Conservation (phyloP, 2,888 invertebrate species). For the Melolontha melolontha region DNA sequence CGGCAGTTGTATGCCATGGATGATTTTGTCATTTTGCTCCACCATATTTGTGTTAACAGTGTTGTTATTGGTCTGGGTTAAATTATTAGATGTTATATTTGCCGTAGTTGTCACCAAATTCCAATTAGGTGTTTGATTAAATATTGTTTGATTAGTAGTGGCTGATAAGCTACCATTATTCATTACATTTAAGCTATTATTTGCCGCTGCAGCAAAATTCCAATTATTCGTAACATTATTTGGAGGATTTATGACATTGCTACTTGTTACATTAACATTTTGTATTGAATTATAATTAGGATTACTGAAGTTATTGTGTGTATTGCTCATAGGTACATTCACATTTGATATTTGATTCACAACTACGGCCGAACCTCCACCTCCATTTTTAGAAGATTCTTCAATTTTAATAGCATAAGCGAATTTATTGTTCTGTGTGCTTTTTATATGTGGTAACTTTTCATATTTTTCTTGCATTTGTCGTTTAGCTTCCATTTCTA, state of each 20-base stretch:
- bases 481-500: conserved; percentile 37
- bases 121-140: conserved; percentile 38
- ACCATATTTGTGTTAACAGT: conserved; percentile 11
- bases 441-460: conserved; percentile 53
- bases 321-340: conserved; percentile 22
- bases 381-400: conserved; percentile 41
- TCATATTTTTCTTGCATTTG: conserved; percentile 48
- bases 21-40: conserved; percentile 29
- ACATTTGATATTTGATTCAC: conserved; percentile 37
- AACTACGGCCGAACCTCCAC: conserved; percentile 28
- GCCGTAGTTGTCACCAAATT: conserved; percentile 18
- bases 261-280: conserved; percentile 15
- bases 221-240: conserved; percentile 21
- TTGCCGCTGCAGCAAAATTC: conserved; percentile 17
- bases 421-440: conserved; percentile 52
- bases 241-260: conserved; percentile 4
- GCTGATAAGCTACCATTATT: conserved; percentile 11
- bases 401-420: conserved; percentile 54
- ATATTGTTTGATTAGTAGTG: conserved; percentile 20
- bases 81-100: conserved; percentile 10
- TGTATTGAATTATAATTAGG: conserved; percentile 21
- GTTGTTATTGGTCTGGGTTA: conserved; percentile 17
- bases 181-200: conserved; percentile 30
- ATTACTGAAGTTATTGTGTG: conserved; percentile 25
- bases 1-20: conserved; percentile 29